Conservation (phyloP, 2,797 vertebrate genomes). For the Antrozous pallidus region DNA sequence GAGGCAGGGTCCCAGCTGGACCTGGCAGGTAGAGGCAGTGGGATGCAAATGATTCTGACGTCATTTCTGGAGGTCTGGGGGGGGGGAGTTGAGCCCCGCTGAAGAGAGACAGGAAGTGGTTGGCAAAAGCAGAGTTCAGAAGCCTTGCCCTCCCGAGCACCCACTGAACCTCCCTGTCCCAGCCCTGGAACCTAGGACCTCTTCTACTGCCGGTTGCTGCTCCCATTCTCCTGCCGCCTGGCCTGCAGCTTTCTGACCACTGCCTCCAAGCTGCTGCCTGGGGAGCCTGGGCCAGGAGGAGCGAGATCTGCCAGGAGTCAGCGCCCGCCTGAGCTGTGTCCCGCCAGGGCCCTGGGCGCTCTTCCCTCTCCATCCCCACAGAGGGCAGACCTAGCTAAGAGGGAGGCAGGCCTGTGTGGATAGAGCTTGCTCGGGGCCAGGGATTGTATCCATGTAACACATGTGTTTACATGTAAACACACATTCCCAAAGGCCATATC, state of each 20-base stretch:
- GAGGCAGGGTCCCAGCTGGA: slow-evolving; percentile 69
- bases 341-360: background rate
- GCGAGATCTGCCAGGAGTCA: background rate
- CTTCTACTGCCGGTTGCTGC: background rate
- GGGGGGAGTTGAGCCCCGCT: slow-evolving; percentile 73
- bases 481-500: slow-evolving; percentile 58
- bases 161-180: slow-evolving; percentile 55
- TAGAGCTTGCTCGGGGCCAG: slow-evolving; percentile 40
- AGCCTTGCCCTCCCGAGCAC: slow-evolving; percentile 43
- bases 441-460: slow-evolving; percentile 56
- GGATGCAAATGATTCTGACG: slow-evolving; percentile 75
- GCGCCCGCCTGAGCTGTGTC: background rate
- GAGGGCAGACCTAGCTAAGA: background rate
- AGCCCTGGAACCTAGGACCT: background rate
- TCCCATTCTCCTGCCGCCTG: background rate
- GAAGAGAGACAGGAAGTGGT: slow-evolving; percentile 76
- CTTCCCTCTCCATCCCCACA: background rate
- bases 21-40: slow-evolving; percentile 72
- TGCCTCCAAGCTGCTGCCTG: background rate
- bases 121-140: slow-evolving; percentile 70
- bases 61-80: slow-evolving; percentile 77
- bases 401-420: slow-evolving; percentile 49
- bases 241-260: slow-evolving; percentile 13
- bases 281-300: background rate
- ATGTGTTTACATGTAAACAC: slow-evolving; percentile 77